Evolutionary conservation across 2,888 invertebrate species (phyloP).

Genomic region (Eulithis testata): DNA sequence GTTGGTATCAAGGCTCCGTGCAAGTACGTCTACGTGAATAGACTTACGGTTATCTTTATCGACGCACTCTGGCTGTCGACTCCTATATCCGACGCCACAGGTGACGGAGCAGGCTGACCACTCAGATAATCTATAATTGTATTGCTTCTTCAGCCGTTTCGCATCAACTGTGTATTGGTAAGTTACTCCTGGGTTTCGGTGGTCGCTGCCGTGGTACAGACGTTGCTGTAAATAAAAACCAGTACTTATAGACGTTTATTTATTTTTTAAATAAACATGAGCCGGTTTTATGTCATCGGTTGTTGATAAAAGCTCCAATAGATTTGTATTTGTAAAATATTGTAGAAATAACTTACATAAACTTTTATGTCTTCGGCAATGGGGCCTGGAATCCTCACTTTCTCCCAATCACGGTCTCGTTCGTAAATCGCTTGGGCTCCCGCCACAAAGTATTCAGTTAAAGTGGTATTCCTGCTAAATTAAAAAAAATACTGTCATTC

Average conservation of each 20-base stretch:
- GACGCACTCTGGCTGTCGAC: slow-evolving; percentile 73
- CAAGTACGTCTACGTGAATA: neutral
- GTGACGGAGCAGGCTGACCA: slow-evolving; percentile 92
- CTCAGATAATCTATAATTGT: slow-evolving; percentile 90
- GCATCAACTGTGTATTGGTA: slow-evolving; percentile 92
- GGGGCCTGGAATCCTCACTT: slow-evolving; percentile 92
- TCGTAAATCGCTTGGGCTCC: slow-evolving; percentile 92
- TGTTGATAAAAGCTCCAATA: no score
- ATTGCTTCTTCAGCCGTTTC: slow-evolving; percentile 79
- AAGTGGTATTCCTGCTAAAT: slow-evolving; percentile 85
- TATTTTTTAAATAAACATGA: neutral
- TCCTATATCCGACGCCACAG: slow-evolving; percentile 91
- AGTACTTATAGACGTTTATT: no score
- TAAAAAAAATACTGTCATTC: neutral
- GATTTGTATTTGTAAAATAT: neutral
- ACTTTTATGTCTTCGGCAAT: slow-evolving; percentile 91
- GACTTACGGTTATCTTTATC: slow-evolving; percentile 70
- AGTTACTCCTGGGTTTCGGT: slow-evolving; percentile 91
- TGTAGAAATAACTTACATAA: slow-evolving; percentile 86
- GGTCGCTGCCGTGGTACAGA: slow-evolving; percentile 87
- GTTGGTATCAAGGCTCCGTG: no score
- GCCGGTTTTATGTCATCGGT: no score
- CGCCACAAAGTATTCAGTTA: slow-evolving; percentile 92
- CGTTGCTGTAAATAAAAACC: slow-evolving; percentile 73
- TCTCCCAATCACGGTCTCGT: slow-evolving; percentile 91